Conservation (phyloP, 1,140 invertebrate genomes). For the Portunus trituberculatus region DNA sequence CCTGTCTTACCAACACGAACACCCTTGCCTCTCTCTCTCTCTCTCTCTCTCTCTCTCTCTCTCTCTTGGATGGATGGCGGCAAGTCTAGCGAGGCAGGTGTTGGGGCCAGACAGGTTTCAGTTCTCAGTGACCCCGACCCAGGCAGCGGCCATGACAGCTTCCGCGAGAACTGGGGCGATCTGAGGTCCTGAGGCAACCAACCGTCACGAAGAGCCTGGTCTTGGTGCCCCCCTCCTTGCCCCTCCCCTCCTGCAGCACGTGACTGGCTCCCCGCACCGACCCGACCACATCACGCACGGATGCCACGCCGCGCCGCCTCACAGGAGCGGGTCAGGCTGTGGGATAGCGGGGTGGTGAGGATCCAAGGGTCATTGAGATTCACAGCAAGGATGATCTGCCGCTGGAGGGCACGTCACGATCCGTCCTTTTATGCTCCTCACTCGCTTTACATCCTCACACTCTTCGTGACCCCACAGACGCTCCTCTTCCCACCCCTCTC, state of each 20-base stretch:
- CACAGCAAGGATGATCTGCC: not conserved
- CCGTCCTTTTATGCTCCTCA: not conserved
- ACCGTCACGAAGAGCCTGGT: not conserved
- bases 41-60: too few species aligned
- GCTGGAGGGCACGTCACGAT: not conserved
- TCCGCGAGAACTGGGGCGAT: not conserved
- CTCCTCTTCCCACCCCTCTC: not conserved
- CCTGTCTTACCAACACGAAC: too few species aligned
- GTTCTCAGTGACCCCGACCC: constrained; percentile 17
- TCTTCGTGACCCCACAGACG: not conserved
- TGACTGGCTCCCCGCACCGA: not conserved
- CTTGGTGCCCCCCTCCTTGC: not conserved
- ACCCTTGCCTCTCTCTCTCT: too few species aligned
- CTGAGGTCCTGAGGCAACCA: not conserved
- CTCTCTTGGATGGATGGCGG: not conserved
- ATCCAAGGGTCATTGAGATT: not conserved
- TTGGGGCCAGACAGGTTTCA: not conserved
- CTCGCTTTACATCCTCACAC: not conserved
- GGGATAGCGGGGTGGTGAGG: not conserved
- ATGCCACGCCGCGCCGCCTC: not conserved
- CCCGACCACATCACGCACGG: not conserved
- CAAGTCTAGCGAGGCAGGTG: not conserved
- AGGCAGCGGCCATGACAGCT: not conserved
- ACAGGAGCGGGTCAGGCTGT: not conserved
- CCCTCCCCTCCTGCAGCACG: not conserved